Evolutionary conservation across 2,113 vertebrate species (phyloP).

Genomic region (Haemorhous mexicanus): DNA sequence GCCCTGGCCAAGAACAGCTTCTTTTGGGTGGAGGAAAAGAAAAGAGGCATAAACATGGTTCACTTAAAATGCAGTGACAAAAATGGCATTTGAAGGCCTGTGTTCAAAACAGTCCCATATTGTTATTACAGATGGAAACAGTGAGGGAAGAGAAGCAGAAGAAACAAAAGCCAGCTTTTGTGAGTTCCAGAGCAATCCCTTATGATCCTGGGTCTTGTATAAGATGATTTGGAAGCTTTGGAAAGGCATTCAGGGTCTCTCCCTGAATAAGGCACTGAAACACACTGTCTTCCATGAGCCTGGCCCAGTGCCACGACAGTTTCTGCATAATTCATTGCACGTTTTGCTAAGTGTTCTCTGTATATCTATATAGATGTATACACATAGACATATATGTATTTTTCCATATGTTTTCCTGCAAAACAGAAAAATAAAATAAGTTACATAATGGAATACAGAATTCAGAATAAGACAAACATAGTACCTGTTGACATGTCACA

Average conservation of each 20-base stretch:
- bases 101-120: constrained; percentile 41
- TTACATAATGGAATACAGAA: background rate
- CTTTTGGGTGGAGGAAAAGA: background rate
- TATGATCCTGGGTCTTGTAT: constrained; percentile 60
- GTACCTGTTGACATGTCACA: background rate
- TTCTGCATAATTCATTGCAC: constrained; percentile 20
- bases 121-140: constrained; percentile 58
- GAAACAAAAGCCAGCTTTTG: constrained; percentile 78
- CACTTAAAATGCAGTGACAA: constrained; percentile 50
- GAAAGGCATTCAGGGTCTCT: constrained; percentile 55
- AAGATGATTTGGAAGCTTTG: constrained; percentile 65
- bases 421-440: constrained; percentile 40
- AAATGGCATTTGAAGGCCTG: constrained; percentile 24
- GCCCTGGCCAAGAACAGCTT: constrained; percentile 5
- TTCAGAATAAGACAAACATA: background rate
- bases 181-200: constrained; percentile 60
- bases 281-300: constrained; percentile 33
- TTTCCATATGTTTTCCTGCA: constrained; percentile 58
- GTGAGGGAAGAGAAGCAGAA: constrained; percentile 51
- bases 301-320: constrained; percentile 39
- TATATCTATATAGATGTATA: constrained; percentile 40
- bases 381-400: constrained; percentile 34
- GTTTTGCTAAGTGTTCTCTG: constrained; percentile 58
- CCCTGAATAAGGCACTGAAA: constrained; percentile 52
- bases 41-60: constrained; percentile 23